Percentiles rank a stretch among this genome's conserved stretches.
phyloP scores from a whole-genome alignment of 92 coral and sea anemone genomes.

The Muricea muricata region DNA sequence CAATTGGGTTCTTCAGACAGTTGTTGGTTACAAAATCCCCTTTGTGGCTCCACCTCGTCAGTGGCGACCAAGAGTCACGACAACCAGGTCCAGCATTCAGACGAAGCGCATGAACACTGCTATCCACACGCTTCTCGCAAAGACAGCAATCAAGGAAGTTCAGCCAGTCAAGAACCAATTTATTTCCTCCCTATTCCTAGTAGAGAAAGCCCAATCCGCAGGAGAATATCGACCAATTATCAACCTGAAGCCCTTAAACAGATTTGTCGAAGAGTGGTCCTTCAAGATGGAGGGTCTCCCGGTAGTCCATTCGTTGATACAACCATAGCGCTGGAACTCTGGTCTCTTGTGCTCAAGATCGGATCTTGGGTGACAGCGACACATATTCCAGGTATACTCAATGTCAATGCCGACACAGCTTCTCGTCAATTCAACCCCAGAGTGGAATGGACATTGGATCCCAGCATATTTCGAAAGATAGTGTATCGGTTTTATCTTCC shows the following conservation, averaged over 20 bases:
- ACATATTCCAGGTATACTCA: conserved; percentile 65
- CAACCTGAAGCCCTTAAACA: conserved; percentile 54
- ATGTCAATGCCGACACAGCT: conserved; percentile 68
- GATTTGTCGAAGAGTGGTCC: conserved; percentile 39
- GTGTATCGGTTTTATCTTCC: conserved; percentile 24
- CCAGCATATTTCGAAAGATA: background rate
- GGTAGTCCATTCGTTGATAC: conserved; percentile 18
- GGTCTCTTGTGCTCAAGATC: background rate
- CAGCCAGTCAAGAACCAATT: background rate
- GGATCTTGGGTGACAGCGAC: background rate
- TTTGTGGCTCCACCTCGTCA: conserved; percentile 1
- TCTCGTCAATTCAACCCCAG: conserved; percentile 44
- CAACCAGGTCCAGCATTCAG: background rate
- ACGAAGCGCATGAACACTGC: conserved; percentile 32
- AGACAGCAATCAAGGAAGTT: background rate
- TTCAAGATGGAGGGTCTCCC: conserved; percentile 50
- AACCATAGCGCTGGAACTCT: conserved; percentile 18
- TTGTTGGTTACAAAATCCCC: background rate
- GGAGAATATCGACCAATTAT: conserved; percentile 50
- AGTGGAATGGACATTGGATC: conserved; percentile 47
- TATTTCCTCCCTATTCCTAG: background rate
- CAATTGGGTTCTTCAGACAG: conserved; percentile 19
- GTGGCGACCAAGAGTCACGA: conserved; percentile 17
- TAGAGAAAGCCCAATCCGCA: background rate
- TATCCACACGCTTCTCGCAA: conserved; percentile 27